These are phyloP conservation scores for Physella acuta DNA, from an alignment of 1,140 invertebrate species.

Conservation along the genomic window DNA sequence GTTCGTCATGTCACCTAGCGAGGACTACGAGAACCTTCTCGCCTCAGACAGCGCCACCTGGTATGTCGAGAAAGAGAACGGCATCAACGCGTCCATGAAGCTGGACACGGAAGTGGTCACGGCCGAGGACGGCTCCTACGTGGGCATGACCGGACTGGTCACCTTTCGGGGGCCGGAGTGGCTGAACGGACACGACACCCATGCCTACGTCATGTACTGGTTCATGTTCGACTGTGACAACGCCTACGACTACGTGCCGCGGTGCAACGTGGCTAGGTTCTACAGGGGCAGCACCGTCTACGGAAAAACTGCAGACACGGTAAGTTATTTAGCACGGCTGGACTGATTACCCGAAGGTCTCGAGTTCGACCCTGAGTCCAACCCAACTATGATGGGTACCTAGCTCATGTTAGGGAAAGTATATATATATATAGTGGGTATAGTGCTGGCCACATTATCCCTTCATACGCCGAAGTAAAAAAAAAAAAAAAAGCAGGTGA, in stretches of 20 bases:
- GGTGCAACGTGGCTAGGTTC: background rate
- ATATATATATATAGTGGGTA: background rate
- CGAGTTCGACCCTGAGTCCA: background rate
- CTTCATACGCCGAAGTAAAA: too few species aligned
- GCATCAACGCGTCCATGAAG: background rate
- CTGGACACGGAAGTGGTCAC: background rate
- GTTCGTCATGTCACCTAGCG: background rate
- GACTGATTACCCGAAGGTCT: background rate
- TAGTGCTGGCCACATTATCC: background rate
- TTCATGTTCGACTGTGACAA: conserved; percentile 6
- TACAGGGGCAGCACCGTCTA: background rate
- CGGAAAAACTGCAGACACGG: background rate
- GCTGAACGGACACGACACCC: background rate
- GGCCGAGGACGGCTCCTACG: background rate
- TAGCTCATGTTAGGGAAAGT: too few species aligned
- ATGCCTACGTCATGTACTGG: conserved; percentile 5
- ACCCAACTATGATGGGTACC: too few species aligned
- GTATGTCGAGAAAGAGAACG: background rate
- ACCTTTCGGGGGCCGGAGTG: conserved; percentile 4
- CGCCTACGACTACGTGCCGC: conserved; percentile 14
- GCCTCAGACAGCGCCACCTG: background rate
- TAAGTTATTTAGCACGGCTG: background rate
- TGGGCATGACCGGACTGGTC: background rate
- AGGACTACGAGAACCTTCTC: background rate
- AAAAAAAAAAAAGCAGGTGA: too few species aligned